These are phyloP conservation scores for Mythimna lalbum DNA, from an alignment of 2,888 invertebrate genomes.

Conservation along the genomic window DNA sequence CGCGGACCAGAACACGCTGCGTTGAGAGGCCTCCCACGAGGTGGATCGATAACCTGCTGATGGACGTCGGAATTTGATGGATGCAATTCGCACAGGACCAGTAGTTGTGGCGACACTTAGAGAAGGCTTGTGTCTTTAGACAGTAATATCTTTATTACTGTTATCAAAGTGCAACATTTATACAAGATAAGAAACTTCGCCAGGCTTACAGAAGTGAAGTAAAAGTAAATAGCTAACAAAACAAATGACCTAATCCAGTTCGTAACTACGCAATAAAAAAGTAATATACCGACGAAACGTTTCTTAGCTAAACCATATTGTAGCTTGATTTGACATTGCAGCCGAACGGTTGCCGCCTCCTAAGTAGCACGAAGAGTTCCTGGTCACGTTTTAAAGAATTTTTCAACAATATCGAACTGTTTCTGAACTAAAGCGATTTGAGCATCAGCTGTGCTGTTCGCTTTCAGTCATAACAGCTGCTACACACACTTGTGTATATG, in stretches of 20 bases:
- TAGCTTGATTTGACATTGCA: not conserved
- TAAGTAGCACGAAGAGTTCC: not conserved
- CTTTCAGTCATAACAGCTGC: slow-evolving; percentile 15
- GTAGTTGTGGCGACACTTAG: no score
- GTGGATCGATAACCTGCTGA: no score
- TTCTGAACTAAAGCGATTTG: slow-evolving; percentile 39
- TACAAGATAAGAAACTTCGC: not conserved
- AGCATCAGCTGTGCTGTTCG: slow-evolving; percentile 26
- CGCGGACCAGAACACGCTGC: no score
- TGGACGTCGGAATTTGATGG: no score
- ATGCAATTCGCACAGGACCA: no score
- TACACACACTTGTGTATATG: slow-evolving; percentile 1
- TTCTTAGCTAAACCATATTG: slow-evolving; percentile 15
- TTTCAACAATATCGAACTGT: slow-evolving; percentile 43
- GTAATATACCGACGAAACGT: no score
- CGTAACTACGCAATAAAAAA: not conserved
- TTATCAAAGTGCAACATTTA: no score
- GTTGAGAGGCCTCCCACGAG: no score
- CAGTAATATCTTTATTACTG: no score
- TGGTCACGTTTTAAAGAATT: slow-evolving; percentile 45
- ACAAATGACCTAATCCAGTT: not conserved
- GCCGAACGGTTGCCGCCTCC: not conserved
- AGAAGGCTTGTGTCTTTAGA: no score
- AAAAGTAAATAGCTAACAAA: slow-evolving; percentile 14
- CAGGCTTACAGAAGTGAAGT: not conserved